Evolutionary conservation across 1,140 invertebrate species (phyloP), one percentile per base, ranked within the genome.

Genomic region (Thereuonema tuberculata): DNA sequence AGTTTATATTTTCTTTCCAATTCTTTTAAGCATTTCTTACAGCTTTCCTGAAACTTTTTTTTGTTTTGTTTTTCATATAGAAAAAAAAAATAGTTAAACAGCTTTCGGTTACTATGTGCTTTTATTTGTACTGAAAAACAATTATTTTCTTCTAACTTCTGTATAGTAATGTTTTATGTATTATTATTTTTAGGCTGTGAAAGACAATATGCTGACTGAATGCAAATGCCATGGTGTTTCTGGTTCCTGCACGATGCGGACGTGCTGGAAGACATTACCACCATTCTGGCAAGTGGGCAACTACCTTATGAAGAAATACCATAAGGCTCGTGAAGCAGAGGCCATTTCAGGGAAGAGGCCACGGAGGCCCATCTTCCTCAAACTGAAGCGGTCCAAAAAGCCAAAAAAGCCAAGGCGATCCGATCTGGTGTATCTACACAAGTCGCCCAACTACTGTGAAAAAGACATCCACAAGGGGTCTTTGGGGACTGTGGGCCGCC

Each of bases 211-310:
- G 52, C 81, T 84, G 61, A 84, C 85, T 24, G 86, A 92, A 72
- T 96, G 93, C 77, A 95, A 94, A 74, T 97, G 94, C 72, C 93
- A 97, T 72, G 94, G 94, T 2, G 90, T 97, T 24, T 94, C 90
- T 56, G 93, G 93, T 1, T 92, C 90, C 55, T 98, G 93, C 70
- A 89, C 89, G 0, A 81, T 96, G 73, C 85, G 88, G 69, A 97
- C 93, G 2, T 98, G 94, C 73, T 98, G 93, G 93, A 84, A 73
- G 69, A 89, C 87, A 23, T 76, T 94, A 70, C 87, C 88, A 23
- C 82, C 84, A 25, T 95, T 96, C 77, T 78, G 84, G 56, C 77
- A 82, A 66, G 83, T 95, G 47, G 91, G 89, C 25, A 83, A 88
- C 64, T 82, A 81, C 58, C 77, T 96, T 26, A 84, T 88, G 78